phyloP scores from a whole-genome alignment of 2,113 vertebrate species.

The Archocentrus centrarchus region DNA sequence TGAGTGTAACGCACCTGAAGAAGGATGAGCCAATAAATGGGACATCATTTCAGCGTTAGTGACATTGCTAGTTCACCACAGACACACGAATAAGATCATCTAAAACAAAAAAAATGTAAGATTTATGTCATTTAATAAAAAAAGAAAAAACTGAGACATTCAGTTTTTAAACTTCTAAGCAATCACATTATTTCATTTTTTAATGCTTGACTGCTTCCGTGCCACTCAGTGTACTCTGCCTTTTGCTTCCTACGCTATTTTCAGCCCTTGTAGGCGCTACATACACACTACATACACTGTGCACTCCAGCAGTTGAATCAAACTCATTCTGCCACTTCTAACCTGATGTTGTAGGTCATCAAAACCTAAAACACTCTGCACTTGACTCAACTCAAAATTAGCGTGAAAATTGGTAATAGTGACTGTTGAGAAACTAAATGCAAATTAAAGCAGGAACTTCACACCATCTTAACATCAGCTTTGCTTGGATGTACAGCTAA shows the following conservation, averaged over 20 bases:
- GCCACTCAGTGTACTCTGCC: neutral
- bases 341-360: neutral
- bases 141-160: neutral
- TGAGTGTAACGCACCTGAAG: conserved; percentile 92
- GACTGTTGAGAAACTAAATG: conserved; percentile 9
- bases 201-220: too few relatives aligned
- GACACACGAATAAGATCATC: neutral
- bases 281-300: neutral
- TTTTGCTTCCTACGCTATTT: neutral
- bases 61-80: neutral
- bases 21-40: neutral
- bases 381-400: neutral
- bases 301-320: neutral
- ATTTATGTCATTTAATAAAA: neutral
- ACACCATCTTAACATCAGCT: neutral
- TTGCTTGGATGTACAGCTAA: neutral
- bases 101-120: neutral
- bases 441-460: conserved; percentile 22
- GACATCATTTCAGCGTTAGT: neutral
- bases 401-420: neutral
- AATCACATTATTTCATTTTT: neutral
- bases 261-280: neutral
- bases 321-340: neutral
- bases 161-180: neutral
- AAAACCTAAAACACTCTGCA: neutral